Evolutionary conservation across 2,113 vertebrate genomes (phyloP).

Genomic region (Pseudonaja textilis): DNA sequence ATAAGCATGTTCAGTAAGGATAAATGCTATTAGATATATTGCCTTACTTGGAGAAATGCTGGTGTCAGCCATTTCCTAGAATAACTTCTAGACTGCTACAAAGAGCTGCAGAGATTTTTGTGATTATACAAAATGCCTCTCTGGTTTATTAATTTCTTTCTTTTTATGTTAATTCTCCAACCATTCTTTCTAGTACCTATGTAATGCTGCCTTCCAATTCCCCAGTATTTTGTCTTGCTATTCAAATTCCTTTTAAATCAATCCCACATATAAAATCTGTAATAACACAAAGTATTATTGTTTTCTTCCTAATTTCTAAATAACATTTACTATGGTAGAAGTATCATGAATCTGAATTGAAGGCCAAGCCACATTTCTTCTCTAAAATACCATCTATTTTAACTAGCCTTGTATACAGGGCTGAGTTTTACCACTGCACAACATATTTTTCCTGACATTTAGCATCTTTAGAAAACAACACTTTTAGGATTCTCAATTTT

Average conservation of each 20-base stretch:
- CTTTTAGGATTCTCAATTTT: background rate
- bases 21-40: background rate
- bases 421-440: background rate
- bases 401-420: background rate
- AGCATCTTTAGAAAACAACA: background rate
- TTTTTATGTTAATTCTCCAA: background rate
- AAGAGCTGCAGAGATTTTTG: background rate
- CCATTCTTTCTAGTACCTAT: background rate
- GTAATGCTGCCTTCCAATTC: background rate
- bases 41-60: background rate
- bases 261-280: background rate
- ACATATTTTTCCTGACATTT: conserved; percentile 3
- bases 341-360: background rate
- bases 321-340: background rate
- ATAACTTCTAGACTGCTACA: background rate
- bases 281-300: background rate
- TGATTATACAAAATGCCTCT: background rate
- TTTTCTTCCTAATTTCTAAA: background rate
- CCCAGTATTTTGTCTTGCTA: background rate
- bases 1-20: background rate
- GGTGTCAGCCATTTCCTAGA: background rate
- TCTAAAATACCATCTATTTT: background rate
- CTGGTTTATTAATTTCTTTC: background rate
- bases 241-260: background rate
- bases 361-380: background rate